phyloP scores from a whole-genome alignment of 2,797 vertebrate species.

The Pogoniulus pusillus region DNA sequence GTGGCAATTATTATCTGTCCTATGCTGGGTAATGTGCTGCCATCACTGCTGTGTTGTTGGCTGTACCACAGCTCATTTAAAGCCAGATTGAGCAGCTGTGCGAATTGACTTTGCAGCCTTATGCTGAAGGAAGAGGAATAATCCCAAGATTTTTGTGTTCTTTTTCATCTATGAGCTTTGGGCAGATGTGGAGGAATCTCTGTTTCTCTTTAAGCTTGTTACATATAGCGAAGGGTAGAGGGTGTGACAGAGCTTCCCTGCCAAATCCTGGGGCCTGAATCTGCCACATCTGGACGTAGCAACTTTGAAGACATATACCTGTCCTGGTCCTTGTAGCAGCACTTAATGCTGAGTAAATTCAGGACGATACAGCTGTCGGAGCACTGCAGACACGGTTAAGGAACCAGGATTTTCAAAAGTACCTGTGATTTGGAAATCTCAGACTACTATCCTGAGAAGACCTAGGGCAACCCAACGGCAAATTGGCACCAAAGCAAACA shows the following conservation, averaged over 20 bases:
- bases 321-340: not conserved
- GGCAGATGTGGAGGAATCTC: not conserved
- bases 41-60: rapidly evolving
- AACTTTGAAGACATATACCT: not conserved
- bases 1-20: not conserved
- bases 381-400: not conserved
- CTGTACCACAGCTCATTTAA: not conserved
- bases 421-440: not conserved
- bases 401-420: not conserved
- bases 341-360: not conserved
- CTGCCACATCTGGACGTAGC: not conserved
- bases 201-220: not conserved
- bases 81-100: not conserved
- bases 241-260: not conserved
- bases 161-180: not conserved
- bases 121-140: not conserved
- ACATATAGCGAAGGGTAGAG: not conserved
- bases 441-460: not conserved
- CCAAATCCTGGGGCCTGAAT: not conserved
- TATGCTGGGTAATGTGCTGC: not conserved
- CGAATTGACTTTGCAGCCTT: not conserved
- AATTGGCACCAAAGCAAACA: not conserved
- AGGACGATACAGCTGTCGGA: not conserved
- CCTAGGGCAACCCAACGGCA: not conserved
- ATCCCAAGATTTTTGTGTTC: not conserved